Conservation (phyloP, 2,797 vertebrate species). For the Tadarida brasiliensis region DNA sequence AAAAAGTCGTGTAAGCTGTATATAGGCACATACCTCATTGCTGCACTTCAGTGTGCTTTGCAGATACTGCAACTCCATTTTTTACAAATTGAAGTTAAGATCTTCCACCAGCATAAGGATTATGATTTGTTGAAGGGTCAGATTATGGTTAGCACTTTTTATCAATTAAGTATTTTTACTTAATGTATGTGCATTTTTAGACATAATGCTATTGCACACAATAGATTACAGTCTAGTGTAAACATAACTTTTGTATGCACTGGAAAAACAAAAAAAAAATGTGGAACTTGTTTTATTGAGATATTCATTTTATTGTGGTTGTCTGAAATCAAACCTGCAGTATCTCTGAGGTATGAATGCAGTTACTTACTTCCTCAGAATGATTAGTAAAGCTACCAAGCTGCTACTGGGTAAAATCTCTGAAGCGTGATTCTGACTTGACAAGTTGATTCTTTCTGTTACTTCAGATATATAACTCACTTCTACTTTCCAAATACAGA, state of each 20-base stretch:
- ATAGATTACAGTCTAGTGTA: not conserved
- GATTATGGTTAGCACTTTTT: not conserved
- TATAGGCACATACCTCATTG: not conserved
- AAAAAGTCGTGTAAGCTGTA: not conserved
- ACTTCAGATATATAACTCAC: not conserved
- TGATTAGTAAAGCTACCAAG: not conserved
- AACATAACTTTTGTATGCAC: not conserved
- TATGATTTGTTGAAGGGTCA: not conserved
- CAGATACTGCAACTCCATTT: not conserved
- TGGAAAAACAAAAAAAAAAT: not conserved
- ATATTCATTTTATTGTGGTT: not conserved
- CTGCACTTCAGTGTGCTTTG: not conserved
- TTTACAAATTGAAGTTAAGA: not conserved
- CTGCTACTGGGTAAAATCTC: not conserved
- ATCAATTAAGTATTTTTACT: not conserved
- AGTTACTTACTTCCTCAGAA: not conserved
- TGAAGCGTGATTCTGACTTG: not conserved
- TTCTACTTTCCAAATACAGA: not conserved
- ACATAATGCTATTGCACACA: not conserved
- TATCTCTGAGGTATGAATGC: not conserved
- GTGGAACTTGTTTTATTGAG: not conserved
- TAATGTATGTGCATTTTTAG: not conserved
- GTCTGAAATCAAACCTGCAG: not conserved
- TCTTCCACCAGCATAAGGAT: not conserved
- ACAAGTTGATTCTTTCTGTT: not conserved